phyloP scores from a whole-genome alignment of 2,797 vertebrate species.

The Rhodeus uyekii region DNA sequence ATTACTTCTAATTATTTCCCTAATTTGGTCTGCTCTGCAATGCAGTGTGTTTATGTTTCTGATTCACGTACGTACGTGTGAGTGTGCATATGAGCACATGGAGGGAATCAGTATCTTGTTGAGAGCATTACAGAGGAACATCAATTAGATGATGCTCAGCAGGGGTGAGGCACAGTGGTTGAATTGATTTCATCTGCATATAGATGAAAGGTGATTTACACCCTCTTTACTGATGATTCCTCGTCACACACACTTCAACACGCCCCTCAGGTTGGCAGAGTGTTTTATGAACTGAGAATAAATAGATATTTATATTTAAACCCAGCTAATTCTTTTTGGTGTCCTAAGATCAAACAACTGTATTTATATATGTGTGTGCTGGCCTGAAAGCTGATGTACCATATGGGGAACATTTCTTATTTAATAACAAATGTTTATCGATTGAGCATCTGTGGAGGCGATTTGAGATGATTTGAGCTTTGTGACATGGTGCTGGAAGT shows the following conservation, averaged over 20 bases:
- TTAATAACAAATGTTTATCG: neutral
- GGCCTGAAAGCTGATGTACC: neutral
- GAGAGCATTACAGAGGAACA: constrained; percentile 23
- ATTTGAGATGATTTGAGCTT: neutral
- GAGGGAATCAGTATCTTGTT: constrained; percentile 17
- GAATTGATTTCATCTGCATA: constrained; percentile 56
- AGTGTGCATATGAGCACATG: neutral
- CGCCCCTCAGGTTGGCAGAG: neutral
- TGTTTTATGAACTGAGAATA: neutral
- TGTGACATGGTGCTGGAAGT: neutral
- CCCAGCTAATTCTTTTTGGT: neutral
- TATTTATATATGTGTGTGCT: neutral
- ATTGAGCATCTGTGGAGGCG: neutral
- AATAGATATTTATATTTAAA: neutral
- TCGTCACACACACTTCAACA: constrained; percentile 29
- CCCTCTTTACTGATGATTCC: constrained; percentile 36
- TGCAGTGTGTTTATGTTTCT: constrained; percentile 16
- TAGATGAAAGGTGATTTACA: constrained; percentile 47
- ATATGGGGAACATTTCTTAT: neutral
- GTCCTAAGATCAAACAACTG: neutral
- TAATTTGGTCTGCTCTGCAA: neutral
- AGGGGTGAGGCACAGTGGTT: constrained; percentile 19
- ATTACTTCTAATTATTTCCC: constrained; percentile 34
- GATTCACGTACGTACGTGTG: neutral
- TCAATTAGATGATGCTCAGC: constrained; percentile 39